Conservation (phyloP, 2,797 vertebrate genomes). For the Sylvilagus floridanus region DNA sequence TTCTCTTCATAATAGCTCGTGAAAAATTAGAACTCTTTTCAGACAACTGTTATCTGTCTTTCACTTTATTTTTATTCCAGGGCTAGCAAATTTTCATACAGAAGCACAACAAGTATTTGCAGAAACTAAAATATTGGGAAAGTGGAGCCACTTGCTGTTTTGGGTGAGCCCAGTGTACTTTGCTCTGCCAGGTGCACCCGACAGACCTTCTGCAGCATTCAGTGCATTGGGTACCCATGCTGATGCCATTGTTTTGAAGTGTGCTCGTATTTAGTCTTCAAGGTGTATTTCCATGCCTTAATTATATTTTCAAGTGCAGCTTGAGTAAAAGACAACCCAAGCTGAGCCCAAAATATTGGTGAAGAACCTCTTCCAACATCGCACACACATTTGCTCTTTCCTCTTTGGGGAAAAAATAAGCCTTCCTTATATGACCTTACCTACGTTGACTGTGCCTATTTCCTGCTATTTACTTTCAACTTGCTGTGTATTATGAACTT, state of each 20-base stretch:
- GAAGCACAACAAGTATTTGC: neutral
- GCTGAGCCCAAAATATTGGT: neutral
- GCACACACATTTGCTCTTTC: neutral
- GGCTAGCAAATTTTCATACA: neutral
- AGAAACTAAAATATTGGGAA: neutral
- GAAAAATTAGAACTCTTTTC: neutral
- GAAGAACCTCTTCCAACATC: neutral
- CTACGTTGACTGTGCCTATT: neutral
- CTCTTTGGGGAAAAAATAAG: neutral
- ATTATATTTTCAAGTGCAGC: neutral
- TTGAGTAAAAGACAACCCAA: neutral
- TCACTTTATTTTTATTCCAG: conserved; percentile 41
- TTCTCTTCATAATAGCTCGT: neutral
- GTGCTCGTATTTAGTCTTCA: neutral
- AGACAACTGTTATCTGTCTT: neutral
- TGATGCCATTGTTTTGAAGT: neutral
- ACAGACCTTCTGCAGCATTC: neutral
- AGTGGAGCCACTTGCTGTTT: neutral
- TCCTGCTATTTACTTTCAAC: neutral
- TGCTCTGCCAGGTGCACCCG: neutral
- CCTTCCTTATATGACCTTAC: neutral
- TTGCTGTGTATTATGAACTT: neutral
- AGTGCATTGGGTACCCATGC: too few species aligned
- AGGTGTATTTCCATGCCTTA: neutral
- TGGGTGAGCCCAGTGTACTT: neutral